phyloP scores from a whole-genome alignment of 2,888 invertebrate genomes.

The Penaeus monodon region DNA sequence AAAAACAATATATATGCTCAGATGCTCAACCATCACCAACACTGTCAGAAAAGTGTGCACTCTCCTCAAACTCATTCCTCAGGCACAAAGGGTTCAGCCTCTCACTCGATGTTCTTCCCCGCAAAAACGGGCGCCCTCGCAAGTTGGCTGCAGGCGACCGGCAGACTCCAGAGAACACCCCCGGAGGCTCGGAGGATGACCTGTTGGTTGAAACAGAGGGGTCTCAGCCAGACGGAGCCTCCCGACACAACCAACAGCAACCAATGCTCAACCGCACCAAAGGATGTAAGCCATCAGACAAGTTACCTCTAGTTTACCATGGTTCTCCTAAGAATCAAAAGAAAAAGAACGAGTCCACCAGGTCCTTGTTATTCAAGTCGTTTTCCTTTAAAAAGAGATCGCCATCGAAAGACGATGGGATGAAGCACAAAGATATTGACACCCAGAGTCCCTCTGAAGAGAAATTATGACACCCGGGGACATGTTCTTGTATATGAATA shows the following conservation, averaged over 20 bases:
- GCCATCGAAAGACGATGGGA: constrained; percentile 39
- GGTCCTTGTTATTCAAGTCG: constrained; percentile 54
- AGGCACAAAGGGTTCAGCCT: constrained; percentile 58
- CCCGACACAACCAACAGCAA: neutral
- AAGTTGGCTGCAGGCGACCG: constrained; percentile 2
- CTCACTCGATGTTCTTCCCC: constrained; percentile 61
- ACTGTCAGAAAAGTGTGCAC: constrained; percentile 58
- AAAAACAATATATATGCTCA: constrained; percentile 28
- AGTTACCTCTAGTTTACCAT: constrained; percentile 24
- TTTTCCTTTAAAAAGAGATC: constrained; percentile 60
- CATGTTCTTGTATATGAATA: constrained; percentile 45
- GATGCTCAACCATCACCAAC: constrained; percentile 55
- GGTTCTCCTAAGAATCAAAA: constrained; percentile 52
- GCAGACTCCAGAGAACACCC: constrained; percentile 48
- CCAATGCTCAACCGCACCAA: constrained; percentile 16
- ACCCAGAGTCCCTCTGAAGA: constrained; percentile 37
- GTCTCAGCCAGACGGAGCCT: constrained; percentile 21
- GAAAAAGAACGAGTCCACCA: constrained; percentile 52
- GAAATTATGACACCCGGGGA: constrained; percentile 49
- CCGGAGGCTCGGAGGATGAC: constrained; percentile 54
- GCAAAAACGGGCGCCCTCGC: constrained; percentile 47
- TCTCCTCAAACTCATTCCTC: constrained; percentile 43
- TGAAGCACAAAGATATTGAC: constrained; percentile 30
- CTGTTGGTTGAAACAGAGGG: constrained; percentile 33
- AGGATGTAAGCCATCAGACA: constrained; percentile 18